These are phyloP conservation scores for Andrena minutula DNA, from an alignment of 2,888 invertebrate genomes.

Conservation along the genomic window DNA sequence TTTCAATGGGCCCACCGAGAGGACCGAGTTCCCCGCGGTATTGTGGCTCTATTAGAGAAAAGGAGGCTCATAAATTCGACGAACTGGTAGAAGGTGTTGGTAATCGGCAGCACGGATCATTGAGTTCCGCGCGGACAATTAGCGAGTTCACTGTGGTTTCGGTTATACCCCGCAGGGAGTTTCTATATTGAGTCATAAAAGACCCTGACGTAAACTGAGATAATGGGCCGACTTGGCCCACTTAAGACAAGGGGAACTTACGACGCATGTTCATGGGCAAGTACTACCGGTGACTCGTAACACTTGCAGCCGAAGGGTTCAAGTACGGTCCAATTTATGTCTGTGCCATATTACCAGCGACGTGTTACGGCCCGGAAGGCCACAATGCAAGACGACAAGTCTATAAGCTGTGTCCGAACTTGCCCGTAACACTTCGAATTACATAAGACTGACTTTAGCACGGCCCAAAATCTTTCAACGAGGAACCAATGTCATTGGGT, in stretches of 20 bases:
- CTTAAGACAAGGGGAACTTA: conserved; percentile 73
- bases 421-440: conserved; percentile 49
- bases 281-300: conserved; percentile 64
- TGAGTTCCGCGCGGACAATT: conserved; percentile 75
- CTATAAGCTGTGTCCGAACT: conserved; percentile 56
- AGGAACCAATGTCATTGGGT: conserved; percentile 3
- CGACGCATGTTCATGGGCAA: conserved; percentile 65
- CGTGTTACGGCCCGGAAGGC: conserved; percentile 58
- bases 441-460: conserved; percentile 34
- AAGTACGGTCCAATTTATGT: conserved; percentile 72
- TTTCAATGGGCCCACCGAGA: neutral
- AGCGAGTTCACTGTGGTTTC: conserved; percentile 74
- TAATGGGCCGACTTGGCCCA: conserved; percentile 78
- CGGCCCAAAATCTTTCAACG: neutral
- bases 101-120: conserved; percentile 60
- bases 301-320: conserved; percentile 72
- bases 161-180: conserved; percentile 71
- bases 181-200: conserved; percentile 77
- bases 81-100: conserved; percentile 22
- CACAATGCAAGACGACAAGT: conserved; percentile 58
- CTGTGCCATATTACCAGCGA: conserved; percentile 63
- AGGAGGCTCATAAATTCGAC: conserved; percentile 17
- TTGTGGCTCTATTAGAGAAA: neutral
- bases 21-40: neutral
- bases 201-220: conserved; percentile 73